Evolutionary conservation across 2,888 invertebrate species (phyloP), one percentile per base, ranked within the genome.

Genomic region (Drosophila siamana): DNA sequence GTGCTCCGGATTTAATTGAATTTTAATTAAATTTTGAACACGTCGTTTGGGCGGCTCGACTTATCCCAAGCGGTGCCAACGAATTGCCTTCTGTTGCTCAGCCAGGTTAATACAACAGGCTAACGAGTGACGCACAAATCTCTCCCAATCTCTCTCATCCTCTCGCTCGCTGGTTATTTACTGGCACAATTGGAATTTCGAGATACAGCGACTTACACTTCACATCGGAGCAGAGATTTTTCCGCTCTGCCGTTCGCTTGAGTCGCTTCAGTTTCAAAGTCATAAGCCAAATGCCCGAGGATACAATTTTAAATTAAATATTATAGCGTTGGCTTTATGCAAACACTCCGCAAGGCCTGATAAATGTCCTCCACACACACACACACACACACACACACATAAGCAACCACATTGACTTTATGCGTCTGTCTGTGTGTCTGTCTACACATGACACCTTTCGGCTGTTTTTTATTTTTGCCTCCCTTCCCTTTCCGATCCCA

Each of bases 281-380:
- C 63, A 72, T 46, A 63, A 65, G 55, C 50, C 40, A 54, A 74
- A 56, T 67, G 79, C 82, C 65, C 9, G 30, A 22, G 69, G 77
- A 64, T 60, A 60, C 67, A 59, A 72, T 68, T 83, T 86, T 70
- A 83, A 86, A 80, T 80, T 74, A 77, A 77, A 86, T 82, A 73
- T 86, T 80, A 61, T 52, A 55, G 52, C 65, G 51, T 61, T 65
- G 72, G 57, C 50, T 68, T 66, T 54, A 57, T 66, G 61, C 60
- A 68, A 62, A 71, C 26, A 68, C 64, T 64, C 64, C 46, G 19
- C 56, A 54, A 57, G 46, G 22, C 59, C 57, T 59, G 83, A 85
- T 77, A 74, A 75, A 61, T 64, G 51, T 38, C 36, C 16, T 43
- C 2, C 28, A 26, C 30, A 33, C 46, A 51, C 22, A 26, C 38